Conservation (phyloP, 2,888 invertebrate genomes). For the Calameuta pallipes region DNA sequence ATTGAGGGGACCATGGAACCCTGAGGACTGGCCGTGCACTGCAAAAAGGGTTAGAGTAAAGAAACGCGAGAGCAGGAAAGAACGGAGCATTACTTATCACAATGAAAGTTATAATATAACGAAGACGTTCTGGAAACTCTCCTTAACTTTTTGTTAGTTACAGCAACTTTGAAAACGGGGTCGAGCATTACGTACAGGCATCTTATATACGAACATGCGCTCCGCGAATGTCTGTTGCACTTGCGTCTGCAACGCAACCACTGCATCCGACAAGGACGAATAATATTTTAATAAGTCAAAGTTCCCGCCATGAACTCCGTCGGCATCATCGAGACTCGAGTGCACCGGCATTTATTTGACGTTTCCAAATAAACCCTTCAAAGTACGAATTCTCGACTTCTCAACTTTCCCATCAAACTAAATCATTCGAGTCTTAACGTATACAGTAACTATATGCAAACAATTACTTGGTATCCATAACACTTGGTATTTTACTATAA, state of each 20-base stretch:
- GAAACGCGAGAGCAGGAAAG: not conserved
- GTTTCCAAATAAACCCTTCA: not conserved
- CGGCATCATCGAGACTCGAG: not conserved
- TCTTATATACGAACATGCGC: not conserved
- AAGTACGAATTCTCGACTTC: not conserved
- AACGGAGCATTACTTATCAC: not conserved
- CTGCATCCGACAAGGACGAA: not conserved
- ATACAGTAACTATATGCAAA: not conserved
- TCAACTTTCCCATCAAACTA: not conserved
- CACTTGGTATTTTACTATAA: not conserved
- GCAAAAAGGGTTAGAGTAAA: not conserved
- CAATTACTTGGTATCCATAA: not conserved
- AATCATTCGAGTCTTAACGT: not conserved
- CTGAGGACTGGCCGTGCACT: not conserved
- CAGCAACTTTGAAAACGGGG: not conserved
- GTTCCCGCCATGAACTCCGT: not conserved
- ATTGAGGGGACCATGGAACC: not conserved
- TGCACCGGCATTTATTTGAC: not conserved
- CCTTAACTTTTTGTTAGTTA: conserved; percentile 1
- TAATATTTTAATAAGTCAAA: not conserved
- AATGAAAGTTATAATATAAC: conserved; percentile 8
- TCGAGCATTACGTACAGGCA: not conserved
- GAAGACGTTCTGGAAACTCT: not conserved
- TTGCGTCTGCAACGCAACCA: not conserved
- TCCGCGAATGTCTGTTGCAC: not conserved